Evolutionary conservation across 92 coral and sea anemone species (phyloP).

Genomic region (Scolanthus callimorphus): DNA sequence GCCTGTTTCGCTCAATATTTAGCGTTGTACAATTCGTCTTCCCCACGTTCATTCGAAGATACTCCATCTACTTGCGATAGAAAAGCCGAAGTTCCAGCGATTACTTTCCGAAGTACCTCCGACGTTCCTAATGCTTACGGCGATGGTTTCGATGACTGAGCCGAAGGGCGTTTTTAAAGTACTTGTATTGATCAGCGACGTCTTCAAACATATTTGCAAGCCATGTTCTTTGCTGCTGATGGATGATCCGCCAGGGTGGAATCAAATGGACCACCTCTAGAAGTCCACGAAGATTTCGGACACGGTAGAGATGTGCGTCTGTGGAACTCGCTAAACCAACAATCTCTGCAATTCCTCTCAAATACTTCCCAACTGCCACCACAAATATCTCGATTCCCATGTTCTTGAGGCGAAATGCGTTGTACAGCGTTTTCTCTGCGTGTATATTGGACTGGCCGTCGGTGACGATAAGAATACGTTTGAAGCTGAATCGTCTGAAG

Average conservation of each 20-base stretch:
- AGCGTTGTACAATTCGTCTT: too few relatives aligned
- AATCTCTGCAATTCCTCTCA: conserved; percentile 75
- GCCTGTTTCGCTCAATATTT: too few relatives aligned
- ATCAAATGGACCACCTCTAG: conserved; percentile 60
- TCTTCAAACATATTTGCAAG: conserved; percentile 50
- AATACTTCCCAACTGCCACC: conserved; percentile 73
- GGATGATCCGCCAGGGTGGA: conserved; percentile 62
- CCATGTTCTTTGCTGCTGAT: conserved; percentile 42
- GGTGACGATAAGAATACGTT: conserved; percentile 64
- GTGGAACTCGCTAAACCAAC: conserved; percentile 80
- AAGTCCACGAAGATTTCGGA: conserved; percentile 28
- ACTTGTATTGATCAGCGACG: conserved; percentile 19
- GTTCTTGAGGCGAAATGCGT: conserved; percentile 61
- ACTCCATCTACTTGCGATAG: too few relatives aligned
- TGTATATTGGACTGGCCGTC: conserved; percentile 85
- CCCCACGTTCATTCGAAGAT: too few relatives aligned
- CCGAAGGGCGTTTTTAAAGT: conserved; percentile 1
- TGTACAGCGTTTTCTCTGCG: conserved; percentile 50
- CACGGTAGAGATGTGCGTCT: conserved; percentile 73
- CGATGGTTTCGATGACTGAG: not conserved
- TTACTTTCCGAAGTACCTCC: too few relatives aligned
- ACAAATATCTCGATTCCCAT: conserved; percentile 72
- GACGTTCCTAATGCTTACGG: too few relatives aligned
- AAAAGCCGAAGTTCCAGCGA: too few relatives aligned
- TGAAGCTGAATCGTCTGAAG: conserved; percentile 44